Percentiles rank a stretch among this genome's conserved stretches.
phyloP scores from a whole-genome alignment of 2,113 vertebrate genomes.

The Thamnophis sirtalis region DNA sequence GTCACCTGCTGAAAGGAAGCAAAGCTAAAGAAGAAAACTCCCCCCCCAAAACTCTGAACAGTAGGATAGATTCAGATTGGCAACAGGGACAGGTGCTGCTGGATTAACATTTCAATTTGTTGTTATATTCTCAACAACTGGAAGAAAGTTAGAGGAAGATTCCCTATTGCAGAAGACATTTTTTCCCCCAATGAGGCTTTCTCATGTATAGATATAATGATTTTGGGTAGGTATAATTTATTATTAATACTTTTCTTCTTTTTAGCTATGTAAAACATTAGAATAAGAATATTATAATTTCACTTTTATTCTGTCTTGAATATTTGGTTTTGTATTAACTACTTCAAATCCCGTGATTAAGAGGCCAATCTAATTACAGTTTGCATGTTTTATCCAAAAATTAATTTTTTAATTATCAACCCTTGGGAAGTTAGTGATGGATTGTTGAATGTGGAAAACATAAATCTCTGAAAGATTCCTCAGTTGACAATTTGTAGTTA shows the following conservation, averaged over 20 bases:
- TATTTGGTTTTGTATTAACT: neutral
- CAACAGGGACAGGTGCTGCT: neutral
- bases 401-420: neutral
- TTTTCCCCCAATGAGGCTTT: neutral
- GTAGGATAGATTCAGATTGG: neutral
- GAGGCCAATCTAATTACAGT: neutral
- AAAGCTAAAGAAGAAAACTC: neutral
- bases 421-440: neutral
- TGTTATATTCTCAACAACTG: neutral
- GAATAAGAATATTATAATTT: neutral
- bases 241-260: neutral
- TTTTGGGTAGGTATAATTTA: neutral
- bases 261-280: neutral
- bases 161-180: neutral
- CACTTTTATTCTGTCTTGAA: neutral
- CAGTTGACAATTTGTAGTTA: neutral
- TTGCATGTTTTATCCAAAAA: neutral
- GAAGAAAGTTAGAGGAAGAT: neutral
- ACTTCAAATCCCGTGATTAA: neutral
- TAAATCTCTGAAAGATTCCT: neutral
- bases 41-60: neutral
- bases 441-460: neutral
- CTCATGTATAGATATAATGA: neutral
- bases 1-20: neutral
- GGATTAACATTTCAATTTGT: neutral